A percentile compares a stretch with the other conserved stretches of the same genome.
These are phyloP conservation scores for Lutraria rhynchaena DNA, from an alignment of 1,140 invertebrate species.

Conservation along the genomic window DNA sequence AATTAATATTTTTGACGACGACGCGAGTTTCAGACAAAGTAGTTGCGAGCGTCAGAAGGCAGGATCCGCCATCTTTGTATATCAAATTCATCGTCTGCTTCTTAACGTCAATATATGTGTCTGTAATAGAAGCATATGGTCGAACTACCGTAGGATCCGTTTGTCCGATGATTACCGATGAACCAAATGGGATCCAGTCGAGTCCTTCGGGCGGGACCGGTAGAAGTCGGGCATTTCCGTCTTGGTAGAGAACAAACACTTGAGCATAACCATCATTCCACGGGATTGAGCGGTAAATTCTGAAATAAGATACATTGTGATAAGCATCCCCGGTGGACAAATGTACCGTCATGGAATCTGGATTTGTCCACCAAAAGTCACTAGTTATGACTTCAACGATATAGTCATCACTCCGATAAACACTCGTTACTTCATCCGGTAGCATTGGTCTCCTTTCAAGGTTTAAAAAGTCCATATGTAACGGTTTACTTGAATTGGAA, in stretches of 20 bases:
- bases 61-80: slow-evolving; percentile 62
- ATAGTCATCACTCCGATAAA: slow-evolving; percentile 56
- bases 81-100: slow-evolving; percentile 45
- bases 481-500: slow-evolving; percentile 32
- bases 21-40: slow-evolving; percentile 55
- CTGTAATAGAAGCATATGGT: slow-evolving; percentile 60
- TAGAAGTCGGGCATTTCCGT: slow-evolving; percentile 62
- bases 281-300: slow-evolving; percentile 58
- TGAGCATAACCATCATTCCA: slow-evolving; percentile 60
- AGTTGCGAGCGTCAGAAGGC: slow-evolving; percentile 29
- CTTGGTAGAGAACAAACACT: slow-evolving; percentile 67
- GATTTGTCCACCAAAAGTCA: slow-evolving; percentile 67
- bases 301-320: slow-evolving; percentile 60
- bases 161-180: slow-evolving; percentile 66
- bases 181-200: slow-evolving; percentile 68
- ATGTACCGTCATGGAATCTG: slow-evolving; percentile 59
- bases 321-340: slow-evolving; percentile 39
- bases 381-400: slow-evolving; percentile 61
- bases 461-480: slow-evolving; percentile 52
- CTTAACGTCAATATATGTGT: slow-evolving; percentile 49
- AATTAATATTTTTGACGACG: slow-evolving; percentile 45
- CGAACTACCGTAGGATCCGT: slow-evolving; percentile 50
- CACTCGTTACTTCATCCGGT: slow-evolving; percentile 43
- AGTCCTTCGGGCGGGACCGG: slow-evolving; percentile 59
- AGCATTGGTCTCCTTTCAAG: slow-evolving; percentile 58